Percentiles rank a stretch among this genome's conserved stretches.
phyloP scores from a whole-genome alignment of 1,140 invertebrate species.

The Drosophila ananassae region DNA sequence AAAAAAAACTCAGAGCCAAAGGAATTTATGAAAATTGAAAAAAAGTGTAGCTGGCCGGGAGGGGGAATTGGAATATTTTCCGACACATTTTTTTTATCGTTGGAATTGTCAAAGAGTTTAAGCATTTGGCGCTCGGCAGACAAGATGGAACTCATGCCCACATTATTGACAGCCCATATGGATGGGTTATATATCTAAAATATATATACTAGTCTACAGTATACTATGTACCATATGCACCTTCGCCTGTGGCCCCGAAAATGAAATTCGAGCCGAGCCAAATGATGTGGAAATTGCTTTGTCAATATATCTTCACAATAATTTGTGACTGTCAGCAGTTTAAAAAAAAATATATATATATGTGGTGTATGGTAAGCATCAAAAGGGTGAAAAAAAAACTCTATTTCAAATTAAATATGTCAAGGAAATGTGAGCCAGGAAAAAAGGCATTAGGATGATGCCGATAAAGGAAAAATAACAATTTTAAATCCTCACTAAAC shows the following conservation, averaged over 20 bases:
- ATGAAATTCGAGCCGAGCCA: slow-evolving; percentile 29
- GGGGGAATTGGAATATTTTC: slow-evolving; percentile 60
- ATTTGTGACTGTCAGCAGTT: slow-evolving; percentile 48
- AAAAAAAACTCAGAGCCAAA: slow-evolving; percentile 27
- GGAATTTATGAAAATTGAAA: slow-evolving; percentile 75
- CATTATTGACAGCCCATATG: slow-evolving; percentile 57
- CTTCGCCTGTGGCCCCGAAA: slow-evolving; percentile 24
- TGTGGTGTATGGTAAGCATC: slow-evolving; percentile 10
- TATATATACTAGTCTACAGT: not conserved
- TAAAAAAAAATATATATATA: slow-evolving; percentile 1
- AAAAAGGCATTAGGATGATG: not conserved
- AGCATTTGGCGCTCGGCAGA: slow-evolving; percentile 51
- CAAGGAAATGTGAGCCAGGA: slow-evolving; percentile 10
- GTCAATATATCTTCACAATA: slow-evolving; percentile 40
- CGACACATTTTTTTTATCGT: slow-evolving; percentile 76
- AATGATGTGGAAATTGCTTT: slow-evolving; percentile 55
- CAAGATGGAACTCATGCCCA: slow-evolving; percentile 50
- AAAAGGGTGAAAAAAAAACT: slow-evolving; percentile 23
- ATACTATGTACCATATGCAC: slow-evolving; percentile 10
- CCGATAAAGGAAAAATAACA: not conserved
- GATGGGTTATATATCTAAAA: slow-evolving; percentile 10
- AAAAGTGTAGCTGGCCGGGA: slow-evolving; percentile 53
- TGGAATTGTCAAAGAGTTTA: slow-evolving; percentile 79
- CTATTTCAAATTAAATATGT: slow-evolving; percentile 37
- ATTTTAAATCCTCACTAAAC: slow-evolving; percentile 1